Evolutionary conservation across 1,140 invertebrate species (phyloP).

Genomic region (Ceratina japonica): DNA sequence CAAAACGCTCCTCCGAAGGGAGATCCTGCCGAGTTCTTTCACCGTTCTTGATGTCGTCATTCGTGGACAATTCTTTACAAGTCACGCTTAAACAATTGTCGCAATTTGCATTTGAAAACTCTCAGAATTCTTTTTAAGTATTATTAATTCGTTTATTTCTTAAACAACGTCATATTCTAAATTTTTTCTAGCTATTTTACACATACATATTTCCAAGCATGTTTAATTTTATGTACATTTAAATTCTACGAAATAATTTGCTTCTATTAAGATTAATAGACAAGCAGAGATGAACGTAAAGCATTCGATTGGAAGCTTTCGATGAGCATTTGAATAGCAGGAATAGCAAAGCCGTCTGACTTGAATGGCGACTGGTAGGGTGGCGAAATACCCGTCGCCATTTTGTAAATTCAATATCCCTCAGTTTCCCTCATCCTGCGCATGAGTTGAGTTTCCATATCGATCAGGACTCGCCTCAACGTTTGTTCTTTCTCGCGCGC

Average conservation of each 20-base stretch:
- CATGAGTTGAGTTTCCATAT: conserved; percentile 69
- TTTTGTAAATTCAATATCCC: conserved; percentile 72
- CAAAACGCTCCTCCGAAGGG: conserved; percentile 56
- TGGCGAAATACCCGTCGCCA: conserved; percentile 58
- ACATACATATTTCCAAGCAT: too few relatives aligned
- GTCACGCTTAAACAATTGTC: background rate
- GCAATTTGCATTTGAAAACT: background rate
- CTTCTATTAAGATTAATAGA: too few relatives aligned
- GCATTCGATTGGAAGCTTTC: background rate
- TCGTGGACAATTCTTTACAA: background rate
- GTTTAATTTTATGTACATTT: too few relatives aligned
- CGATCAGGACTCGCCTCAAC: conserved; percentile 53
- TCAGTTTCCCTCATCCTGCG: conserved; percentile 62
- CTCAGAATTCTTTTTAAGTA: too few relatives aligned
- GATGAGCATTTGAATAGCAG: conserved; percentile 1
- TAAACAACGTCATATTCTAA: too few relatives aligned
- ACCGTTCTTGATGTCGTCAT: conserved; percentile 15
- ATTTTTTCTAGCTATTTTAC: too few relatives aligned
- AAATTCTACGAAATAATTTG: too few relatives aligned
- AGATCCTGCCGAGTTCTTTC: conserved; percentile 36
- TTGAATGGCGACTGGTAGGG: conserved; percentile 26
- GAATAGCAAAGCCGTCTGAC: background rate
- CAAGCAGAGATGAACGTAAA: background rate
- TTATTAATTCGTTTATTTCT: too few relatives aligned
- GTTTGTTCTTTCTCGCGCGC: conserved; percentile 39